Evolutionary conservation across 2,888 invertebrate species (phyloP).

Genomic region (Miltochrista miniata): DNA sequence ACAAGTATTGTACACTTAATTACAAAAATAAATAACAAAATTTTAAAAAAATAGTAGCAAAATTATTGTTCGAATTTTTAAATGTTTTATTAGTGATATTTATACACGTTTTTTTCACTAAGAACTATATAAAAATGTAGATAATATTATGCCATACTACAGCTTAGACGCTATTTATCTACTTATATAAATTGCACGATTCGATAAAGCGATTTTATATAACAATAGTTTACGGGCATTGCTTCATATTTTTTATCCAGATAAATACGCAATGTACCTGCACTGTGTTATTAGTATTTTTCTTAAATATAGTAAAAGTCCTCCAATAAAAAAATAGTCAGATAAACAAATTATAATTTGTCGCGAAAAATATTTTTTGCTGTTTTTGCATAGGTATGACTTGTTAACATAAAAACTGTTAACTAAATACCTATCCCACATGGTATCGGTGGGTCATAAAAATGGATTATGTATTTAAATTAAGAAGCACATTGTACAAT

Average conservation of each 20-base stretch:
- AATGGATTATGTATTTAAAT: conserved; percentile 32
- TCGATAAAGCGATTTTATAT: conserved; percentile 73
- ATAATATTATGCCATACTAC: conserved; percentile 68
- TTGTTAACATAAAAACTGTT: too few species aligned
- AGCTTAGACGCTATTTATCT: conserved; percentile 64
- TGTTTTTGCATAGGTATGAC: too few species aligned
- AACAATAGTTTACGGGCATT: conserved; percentile 36
- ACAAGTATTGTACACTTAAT: conserved; percentile 59
- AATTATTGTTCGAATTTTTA: conserved; percentile 52
- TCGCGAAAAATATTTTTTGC: too few species aligned
- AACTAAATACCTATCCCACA: conserved; percentile 41
- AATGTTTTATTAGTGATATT: conserved; percentile 40
- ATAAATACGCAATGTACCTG: neutral
- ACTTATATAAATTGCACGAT: conserved; percentile 81
- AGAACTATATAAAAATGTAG: conserved; percentile 40
- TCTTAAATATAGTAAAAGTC: too few species aligned
- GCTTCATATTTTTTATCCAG: conserved; percentile 23
- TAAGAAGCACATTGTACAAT: conserved; percentile 46
- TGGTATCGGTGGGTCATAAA: conserved; percentile 46
- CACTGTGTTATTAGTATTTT: too few species aligned
- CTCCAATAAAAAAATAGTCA: too few species aligned
- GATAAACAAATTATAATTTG: too few species aligned
- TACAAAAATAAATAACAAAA: conserved; percentile 82
- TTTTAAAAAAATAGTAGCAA: conserved; percentile 42
- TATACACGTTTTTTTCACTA: conserved; percentile 57